These are phyloP conservation scores for Brienomyrus longianalis DNA, from an alignment of 2,113 vertebrate genomes.

Conservation along the genomic window DNA sequence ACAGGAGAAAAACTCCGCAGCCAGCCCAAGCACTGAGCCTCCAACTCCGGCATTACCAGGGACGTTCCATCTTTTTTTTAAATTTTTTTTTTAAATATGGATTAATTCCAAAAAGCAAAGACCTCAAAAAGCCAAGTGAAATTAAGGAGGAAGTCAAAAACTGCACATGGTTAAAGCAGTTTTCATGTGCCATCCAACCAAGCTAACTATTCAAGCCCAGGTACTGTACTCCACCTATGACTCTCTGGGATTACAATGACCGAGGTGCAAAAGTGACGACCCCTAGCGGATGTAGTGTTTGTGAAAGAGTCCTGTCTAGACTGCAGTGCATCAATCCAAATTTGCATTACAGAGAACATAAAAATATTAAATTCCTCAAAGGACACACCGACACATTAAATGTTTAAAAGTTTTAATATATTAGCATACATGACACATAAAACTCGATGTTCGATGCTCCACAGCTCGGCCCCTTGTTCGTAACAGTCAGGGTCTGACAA, in stretches of 20 bases:
- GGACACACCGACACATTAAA: conserved; percentile 17
- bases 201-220: background rate
- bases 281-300: background rate
- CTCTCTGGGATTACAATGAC: background rate
- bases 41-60: background rate
- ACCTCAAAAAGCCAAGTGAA: background rate
- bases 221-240: background rate
- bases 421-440: conserved; percentile 37
- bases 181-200: background rate
- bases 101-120: too few species aligned
- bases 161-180: background rate
- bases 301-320: background rate
- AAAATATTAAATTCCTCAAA: background rate
- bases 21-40: too few species aligned
- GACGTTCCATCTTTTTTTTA: too few species aligned
- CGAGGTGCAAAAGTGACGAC: background rate
- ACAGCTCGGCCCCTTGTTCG: background rate
- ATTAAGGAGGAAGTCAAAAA: background rate
- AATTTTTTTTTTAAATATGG: too few species aligned
- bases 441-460: conserved; percentile 15
- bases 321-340: background rate
- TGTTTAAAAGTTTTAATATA: conserved; percentile 37
- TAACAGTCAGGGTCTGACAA: background rate
- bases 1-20: too few species aligned
- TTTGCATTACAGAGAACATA: background rate